phyloP scores from a whole-genome alignment of 2,797 vertebrate species.

The Pseudochirops corinnae region DNA sequence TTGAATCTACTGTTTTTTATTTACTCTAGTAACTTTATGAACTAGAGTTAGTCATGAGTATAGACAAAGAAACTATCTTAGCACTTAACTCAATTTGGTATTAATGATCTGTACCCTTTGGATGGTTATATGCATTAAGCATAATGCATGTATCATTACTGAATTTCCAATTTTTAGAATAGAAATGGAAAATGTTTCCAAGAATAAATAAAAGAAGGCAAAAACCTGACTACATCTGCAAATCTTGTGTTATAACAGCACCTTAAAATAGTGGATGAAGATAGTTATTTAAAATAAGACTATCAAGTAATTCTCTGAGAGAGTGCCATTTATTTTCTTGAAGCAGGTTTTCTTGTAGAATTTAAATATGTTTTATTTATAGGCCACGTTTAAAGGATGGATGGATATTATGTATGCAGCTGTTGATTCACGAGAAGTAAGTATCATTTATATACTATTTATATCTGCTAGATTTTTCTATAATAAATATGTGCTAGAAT shows the following conservation, averaged over 20 bases:
- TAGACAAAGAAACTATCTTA: constrained; percentile 16
- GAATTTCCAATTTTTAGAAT: constrained; percentile 22
- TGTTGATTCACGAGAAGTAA: constrained; percentile 97
- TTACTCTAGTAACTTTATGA: constrained; percentile 3
- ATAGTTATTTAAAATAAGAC: constrained; percentile 37
- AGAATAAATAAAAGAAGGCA: constrained; percentile 43
- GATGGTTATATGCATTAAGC: constrained; percentile 38
- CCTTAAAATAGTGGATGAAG: constrained; percentile 48
- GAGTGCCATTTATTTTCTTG: constrained; percentile 30
- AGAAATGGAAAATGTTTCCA: constrained; percentile 4
- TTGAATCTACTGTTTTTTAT: background rate
- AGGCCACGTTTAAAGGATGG: constrained; percentile 99
- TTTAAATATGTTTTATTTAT: constrained; percentile 76
- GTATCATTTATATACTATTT: constrained; percentile 77
- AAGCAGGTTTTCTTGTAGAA: constrained; percentile 61
- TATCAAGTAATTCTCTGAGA: constrained; percentile 21
- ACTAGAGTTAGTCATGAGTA: background rate
- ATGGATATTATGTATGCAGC: constrained; percentile 99
- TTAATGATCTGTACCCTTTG: constrained; percentile 42
- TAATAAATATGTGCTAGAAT: constrained; percentile 24
- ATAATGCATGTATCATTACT: background rate
- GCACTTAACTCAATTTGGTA: constrained; percentile 36
- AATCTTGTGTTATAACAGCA: constrained; percentile 43
- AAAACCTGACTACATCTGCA: constrained; percentile 36
- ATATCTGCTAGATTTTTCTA: constrained; percentile 53